These are phyloP conservation scores for Scotopteryx bipunctaria DNA, from an alignment of 2,888 invertebrate species.

Conservation along the genomic window DNA sequence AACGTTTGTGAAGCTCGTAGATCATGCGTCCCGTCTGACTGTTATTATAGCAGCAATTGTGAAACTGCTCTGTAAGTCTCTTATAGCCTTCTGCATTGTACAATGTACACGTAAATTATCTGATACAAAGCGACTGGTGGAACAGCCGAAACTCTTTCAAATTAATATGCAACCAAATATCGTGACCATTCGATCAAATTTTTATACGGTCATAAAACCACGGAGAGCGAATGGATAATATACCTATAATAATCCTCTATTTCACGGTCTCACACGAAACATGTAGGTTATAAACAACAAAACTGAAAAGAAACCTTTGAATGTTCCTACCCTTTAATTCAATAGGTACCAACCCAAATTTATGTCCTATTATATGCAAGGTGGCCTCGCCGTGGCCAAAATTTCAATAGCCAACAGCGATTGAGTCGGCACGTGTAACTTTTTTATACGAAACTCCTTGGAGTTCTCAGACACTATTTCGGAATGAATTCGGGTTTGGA, in stretches of 20 bases:
- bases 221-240: constrained; percentile 55
- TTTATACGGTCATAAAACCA: constrained; percentile 50
- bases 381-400: constrained; percentile 68
- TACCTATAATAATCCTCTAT: constrained; percentile 49
- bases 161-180: constrained; percentile 47
- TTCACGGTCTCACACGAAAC: constrained; percentile 52
- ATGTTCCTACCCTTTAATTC: constrained; percentile 52
- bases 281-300: constrained; percentile 22
- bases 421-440: constrained; percentile 79
- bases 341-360: constrained; percentile 57
- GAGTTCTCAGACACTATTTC: constrained; percentile 67
- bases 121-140: constrained; percentile 47
- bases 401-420: constrained; percentile 78
- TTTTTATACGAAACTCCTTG: constrained; percentile 77
- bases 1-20: constrained; percentile 42
- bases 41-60: constrained; percentile 67
- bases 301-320: constrained; percentile 33
- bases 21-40: constrained; percentile 47
- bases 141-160: constrained; percentile 45
- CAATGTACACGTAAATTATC: constrained; percentile 59
- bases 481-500: constrained; percentile 67
- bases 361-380: constrained; percentile 73
- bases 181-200: constrained; percentile 52
- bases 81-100: constrained; percentile 52
- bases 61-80: constrained; percentile 59